Conservation (phyloP, 2,888 invertebrate genomes). For the Plagodis pulveraria region DNA sequence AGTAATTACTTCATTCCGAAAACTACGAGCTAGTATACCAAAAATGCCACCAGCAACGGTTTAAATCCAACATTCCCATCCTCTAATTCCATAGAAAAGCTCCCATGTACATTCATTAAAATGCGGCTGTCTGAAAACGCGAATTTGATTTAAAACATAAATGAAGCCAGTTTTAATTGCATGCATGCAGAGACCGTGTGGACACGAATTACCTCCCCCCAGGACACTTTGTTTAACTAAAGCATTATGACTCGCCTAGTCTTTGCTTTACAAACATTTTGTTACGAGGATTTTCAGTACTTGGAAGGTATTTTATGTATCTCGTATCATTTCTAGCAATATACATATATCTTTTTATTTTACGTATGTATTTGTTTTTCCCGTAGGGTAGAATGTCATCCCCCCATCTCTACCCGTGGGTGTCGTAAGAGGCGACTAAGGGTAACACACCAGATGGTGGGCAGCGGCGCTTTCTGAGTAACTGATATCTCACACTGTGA, state of each 20-base stretch:
- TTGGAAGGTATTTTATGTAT: conserved; percentile 26
- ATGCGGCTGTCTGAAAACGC: conserved; percentile 25
- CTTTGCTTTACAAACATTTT: conserved; percentile 42
- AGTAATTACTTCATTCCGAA: too few species aligned
- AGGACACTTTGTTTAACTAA: conserved; percentile 58
- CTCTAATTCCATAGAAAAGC: background rate
- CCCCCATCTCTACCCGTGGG: too few species aligned
- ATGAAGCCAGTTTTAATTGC: conserved; percentile 40
- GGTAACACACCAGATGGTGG: too few species aligned
- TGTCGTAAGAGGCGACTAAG: too few species aligned
- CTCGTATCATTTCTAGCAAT: background rate
- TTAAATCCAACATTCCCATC: too few species aligned
- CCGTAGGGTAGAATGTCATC: too few species aligned
- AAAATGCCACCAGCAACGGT: too few species aligned
- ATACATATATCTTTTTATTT: too few species aligned
- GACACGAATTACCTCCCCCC: conserved; percentile 54
- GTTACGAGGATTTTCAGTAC: conserved; percentile 23
- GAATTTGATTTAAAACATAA: conserved; percentile 40
- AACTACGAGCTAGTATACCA: too few species aligned
- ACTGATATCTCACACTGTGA: too few species aligned
- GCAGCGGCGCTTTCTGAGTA: too few species aligned
- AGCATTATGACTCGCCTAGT: conserved; percentile 53
- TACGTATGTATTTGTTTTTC: too few species aligned
- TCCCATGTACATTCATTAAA: conserved; percentile 30
- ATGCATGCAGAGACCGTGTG: conserved; percentile 28